These are phyloP conservation scores for Rhodeus uyekii DNA, from an alignment of 2,797 vertebrate species.

Conservation along the genomic window DNA sequence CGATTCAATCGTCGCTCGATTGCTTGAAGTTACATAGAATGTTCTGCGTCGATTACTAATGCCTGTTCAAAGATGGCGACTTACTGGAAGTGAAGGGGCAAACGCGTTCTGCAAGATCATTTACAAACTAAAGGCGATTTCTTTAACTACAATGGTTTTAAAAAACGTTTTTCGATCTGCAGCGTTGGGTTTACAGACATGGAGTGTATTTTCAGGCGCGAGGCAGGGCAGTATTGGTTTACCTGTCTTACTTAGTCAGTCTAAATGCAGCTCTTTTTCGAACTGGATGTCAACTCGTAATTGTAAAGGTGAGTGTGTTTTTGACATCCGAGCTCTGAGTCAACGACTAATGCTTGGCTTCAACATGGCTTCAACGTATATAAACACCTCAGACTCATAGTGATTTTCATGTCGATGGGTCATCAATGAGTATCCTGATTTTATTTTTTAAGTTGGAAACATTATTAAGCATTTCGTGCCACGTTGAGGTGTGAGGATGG, in stretches of 20 bases:
- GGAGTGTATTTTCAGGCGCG: conserved; percentile 49
- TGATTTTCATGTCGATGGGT: neutral
- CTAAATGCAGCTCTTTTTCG: conserved; percentile 46
- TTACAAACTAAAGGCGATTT: neutral
- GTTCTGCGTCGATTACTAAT: conserved; percentile 5
- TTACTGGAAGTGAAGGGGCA: conserved; percentile 14
- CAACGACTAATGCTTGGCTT: neutral
- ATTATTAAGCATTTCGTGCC: neutral
- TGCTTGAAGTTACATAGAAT: neutral
- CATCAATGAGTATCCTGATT: too few species aligned
- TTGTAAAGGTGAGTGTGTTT: conserved; percentile 1
- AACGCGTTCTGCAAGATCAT: conserved; percentile 8
- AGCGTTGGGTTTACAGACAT: conserved; percentile 58
- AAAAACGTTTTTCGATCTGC: conserved; percentile 62
- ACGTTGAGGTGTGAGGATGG: neutral
- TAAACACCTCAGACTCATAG: neutral
- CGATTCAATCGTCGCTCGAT: conserved; percentile 5
- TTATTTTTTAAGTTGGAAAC: neutral
- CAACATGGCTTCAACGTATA: neutral
- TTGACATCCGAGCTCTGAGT: neutral
- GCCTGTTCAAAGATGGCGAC: conserved; percentile 40
- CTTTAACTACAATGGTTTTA: conserved; percentile 44
- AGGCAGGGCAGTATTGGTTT: conserved; percentile 29
- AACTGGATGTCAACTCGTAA: neutral
- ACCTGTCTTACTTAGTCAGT: conserved; percentile 9